Base-by-base conservation (phyloP, 2,797 vertebrate species). In the Trematomus bernacchii region DNA sequence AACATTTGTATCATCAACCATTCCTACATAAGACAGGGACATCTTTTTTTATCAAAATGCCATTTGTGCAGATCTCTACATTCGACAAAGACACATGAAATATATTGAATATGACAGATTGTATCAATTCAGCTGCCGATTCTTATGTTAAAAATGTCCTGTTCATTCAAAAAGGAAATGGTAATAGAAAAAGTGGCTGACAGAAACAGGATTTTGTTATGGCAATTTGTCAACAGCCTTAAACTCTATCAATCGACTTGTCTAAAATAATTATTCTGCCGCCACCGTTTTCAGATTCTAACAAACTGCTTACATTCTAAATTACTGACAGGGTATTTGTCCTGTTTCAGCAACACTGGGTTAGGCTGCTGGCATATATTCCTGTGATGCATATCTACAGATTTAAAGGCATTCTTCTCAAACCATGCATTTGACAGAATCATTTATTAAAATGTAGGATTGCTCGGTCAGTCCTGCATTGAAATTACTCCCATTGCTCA, bases 211-310 rank as follows among this genome's bases (percentile, higher is more conserved):
- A 92, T 93, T 92, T 84, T 90, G 87, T 84, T 89, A 80, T 85
- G 88, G 86, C 81, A 92, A 92, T 94, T 92, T 90, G 91, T 92
- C 91, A 91, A 88, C 85, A 88, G 84, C 77, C 67, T 69, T 84
- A 85, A 77, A 85, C 55, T 91, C 89, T 83, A 94, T 94, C 93
- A 94, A 92, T 94, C 81, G 82, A 86, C 81, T 78, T 92, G 93
- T 92, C 94, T 93, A 82, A 89, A 89, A 69, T 90, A 94, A 95
- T 94, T 93, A 92, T 85, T 91, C 85, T 65, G 73, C 86, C 80
- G 89, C 85, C 86, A 87, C 92, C 87, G 72, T 89, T 93, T 85
- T 89, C 66, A 8, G 78, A 85, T 87, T 87, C 86, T 87, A 87
- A 92, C 87, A 87, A 91, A 92, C 86, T 71, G 83, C 83, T 93